Percentiles rank a stretch among this genome's conserved stretches.
These are phyloP conservation scores for Thripadectes ignobilis DNA, from an alignment of 2,797 vertebrate genomes.

Conservation along the genomic window DNA sequence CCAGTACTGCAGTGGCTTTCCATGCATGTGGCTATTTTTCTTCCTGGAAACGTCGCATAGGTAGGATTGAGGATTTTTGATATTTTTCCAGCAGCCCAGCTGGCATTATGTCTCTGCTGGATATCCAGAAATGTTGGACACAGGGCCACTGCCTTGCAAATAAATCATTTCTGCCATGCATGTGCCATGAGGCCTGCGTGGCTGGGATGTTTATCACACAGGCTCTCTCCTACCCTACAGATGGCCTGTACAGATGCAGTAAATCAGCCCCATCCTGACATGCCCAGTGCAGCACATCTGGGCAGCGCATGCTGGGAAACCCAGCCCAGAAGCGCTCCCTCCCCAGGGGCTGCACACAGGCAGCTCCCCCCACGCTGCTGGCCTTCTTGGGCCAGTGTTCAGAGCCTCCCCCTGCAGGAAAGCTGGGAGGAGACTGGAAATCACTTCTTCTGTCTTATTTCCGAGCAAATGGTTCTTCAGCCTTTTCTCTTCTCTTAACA, in stretches of 20 bases:
- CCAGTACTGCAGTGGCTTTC: not conserved
- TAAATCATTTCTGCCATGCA: not conserved
- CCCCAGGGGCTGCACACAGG: not conserved
- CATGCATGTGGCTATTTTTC: not conserved
- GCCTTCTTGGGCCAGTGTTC: not conserved
- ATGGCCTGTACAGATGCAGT: slow-evolving; percentile 44
- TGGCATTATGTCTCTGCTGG: not conserved
- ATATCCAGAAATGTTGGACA: slow-evolving; percentile 1
- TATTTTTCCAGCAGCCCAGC: not conserved
- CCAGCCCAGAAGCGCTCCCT: not conserved
- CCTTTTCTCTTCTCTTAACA: not conserved
- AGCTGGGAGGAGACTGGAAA: not conserved
- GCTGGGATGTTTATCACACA: slow-evolving; percentile 4
- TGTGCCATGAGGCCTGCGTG: not conserved
- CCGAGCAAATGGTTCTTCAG: not conserved
- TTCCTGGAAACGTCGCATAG: not conserved
- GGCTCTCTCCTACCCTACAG: slow-evolving; percentile 10
- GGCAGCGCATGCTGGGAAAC: slow-evolving; percentile 30
- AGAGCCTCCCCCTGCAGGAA: not conserved
- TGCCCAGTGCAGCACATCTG: slow-evolving; percentile 40
- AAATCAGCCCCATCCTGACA: slow-evolving; percentile 46
- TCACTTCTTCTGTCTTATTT: not conserved
- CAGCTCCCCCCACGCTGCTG: not conserved
- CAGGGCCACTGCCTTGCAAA: not conserved
- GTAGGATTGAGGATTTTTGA: not conserved